Base-by-base conservation (phyloP, 2,113 vertebrate genomes). In the Hypocryptadius cinnamomeus region DNA sequence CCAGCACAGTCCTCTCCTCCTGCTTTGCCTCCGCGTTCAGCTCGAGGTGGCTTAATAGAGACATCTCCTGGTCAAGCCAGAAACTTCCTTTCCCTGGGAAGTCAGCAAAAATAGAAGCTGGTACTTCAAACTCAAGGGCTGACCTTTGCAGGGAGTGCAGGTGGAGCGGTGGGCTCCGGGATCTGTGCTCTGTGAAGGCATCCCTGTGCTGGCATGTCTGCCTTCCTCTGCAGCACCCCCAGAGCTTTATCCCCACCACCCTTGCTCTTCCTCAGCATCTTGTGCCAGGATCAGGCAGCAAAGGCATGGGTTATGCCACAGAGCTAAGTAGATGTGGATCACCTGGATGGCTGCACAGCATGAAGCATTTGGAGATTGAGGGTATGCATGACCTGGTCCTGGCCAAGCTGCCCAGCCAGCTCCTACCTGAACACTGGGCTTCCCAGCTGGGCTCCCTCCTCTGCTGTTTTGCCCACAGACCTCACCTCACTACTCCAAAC, bases 21-120 rank as follows among this genome's bases (percentile, higher is more conserved):
- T 3, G 7, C 70, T 64, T 70, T 73, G 57, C 40, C n/a, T 60
- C 45, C 1, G 0, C 1, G 1, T 44, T 90, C 66, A 44, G 76
- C 39, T 83, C 3, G 30, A 61, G 2, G 2, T 54, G 77, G 96
- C 89, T 95, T 90, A 89, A 94, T 40, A 93, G 94, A 90, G 96
- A 92, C 95, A 97, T 82, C 95, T 96, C 94, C 92, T 95, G 96
- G 95, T 81, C 89, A 90, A 50, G 37, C 25, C 45, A 25, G 45
- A 88, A 92, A 63, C 39, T 81, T 85, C 73, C 51, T 68, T 85
- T 85, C 37, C n/a, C 10, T 28, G 45, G 45, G 21, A 92, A 56
- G 57, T 40, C 73, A 24, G 59, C 15, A 64, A 35, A 72, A 57
- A 35, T 9, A 50, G 48, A 70, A 42, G 39, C 39, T 64, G 51